Conservation (phyloP, 2,888 invertebrate genomes). For the Aphelenchoides bicaudatus region DNA sequence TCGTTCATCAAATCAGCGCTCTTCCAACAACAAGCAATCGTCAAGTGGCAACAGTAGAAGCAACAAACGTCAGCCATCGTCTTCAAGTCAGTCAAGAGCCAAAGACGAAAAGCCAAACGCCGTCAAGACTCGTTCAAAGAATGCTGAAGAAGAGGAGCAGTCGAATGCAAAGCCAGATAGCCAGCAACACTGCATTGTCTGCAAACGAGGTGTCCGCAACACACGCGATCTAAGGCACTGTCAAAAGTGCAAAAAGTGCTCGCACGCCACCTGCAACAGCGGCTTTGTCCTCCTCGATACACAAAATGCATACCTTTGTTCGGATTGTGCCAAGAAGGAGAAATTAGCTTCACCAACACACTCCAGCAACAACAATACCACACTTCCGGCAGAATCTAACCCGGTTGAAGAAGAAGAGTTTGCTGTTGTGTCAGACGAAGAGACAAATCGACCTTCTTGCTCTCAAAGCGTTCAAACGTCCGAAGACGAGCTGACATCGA, state of each 20-base stretch:
- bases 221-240: slow-evolving; percentile 11
- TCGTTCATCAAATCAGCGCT: no score
- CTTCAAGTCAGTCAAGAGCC: slow-evolving; percentile 9
- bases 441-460: neutral
- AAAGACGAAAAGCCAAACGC: slow-evolving; percentile 11
- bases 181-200: slow-evolving; percentile 15
- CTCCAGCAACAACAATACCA: neutral
- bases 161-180: slow-evolving; percentile 1
- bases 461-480: neutral
- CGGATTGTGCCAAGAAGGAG: slow-evolving; percentile 9
- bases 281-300: slow-evolving; percentile 1
- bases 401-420: neutral
- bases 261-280: slow-evolving; percentile 9
- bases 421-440: neutral
- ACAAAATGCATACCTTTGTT: neutral
- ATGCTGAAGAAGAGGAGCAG: slow-evolving; percentile 4
- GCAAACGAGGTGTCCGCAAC: slow-evolving; percentile 18
- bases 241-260: slow-evolving; percentile 12
- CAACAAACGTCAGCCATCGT: no score
- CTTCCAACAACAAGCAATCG: slow-evolving; percentile 13
- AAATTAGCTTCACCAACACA: neutral
- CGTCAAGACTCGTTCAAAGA: slow-evolving; percentile 17
- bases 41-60: neutral
- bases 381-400: neutral
- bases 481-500: neutral